Evolutionary conservation across 2,797 vertebrate species (phyloP).

Genomic region (Somateria mollissima): DNA sequence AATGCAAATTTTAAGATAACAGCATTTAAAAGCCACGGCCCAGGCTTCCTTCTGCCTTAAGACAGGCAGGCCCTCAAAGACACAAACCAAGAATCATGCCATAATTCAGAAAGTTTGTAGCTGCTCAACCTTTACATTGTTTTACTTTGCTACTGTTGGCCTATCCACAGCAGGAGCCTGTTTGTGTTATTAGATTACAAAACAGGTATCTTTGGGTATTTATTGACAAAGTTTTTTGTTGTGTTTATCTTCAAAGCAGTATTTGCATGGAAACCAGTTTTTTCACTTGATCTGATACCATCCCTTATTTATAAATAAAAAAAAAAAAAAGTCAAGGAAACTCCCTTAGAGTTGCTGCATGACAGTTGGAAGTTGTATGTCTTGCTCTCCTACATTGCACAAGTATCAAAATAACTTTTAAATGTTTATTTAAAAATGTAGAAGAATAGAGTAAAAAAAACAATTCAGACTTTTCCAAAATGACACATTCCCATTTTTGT

Average conservation of each 20-base stretch:
- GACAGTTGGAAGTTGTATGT: background rate
- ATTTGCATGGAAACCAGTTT: background rate
- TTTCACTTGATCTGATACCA: constrained; percentile 25
- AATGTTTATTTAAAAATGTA: background rate
- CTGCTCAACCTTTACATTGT: background rate
- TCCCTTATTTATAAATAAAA: constrained; percentile 23
- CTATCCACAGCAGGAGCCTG: background rate
- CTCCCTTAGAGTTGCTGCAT: background rate
- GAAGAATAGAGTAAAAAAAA: background rate
- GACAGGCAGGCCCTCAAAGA: background rate
- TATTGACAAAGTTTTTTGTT: background rate
- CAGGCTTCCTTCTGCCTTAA: background rate
- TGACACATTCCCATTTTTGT: background rate
- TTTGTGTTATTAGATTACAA: accelerated
- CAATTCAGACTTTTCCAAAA: background rate
- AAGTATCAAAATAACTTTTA: background rate
- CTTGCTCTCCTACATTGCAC: background rate
- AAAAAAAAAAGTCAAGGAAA: background rate
- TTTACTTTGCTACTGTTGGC: background rate
- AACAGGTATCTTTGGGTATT: accelerated
- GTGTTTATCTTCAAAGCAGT: background rate
- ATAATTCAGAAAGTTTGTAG: background rate
- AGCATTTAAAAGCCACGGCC: background rate
- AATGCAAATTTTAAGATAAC: background rate
- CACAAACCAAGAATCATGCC: background rate